Percentiles rank a stretch among this genome's conserved stretches.
These are phyloP conservation scores for Archaeoteleia sp. DNA, from an alignment of 2,888 invertebrate species.

Conservation along the genomic window DNA sequence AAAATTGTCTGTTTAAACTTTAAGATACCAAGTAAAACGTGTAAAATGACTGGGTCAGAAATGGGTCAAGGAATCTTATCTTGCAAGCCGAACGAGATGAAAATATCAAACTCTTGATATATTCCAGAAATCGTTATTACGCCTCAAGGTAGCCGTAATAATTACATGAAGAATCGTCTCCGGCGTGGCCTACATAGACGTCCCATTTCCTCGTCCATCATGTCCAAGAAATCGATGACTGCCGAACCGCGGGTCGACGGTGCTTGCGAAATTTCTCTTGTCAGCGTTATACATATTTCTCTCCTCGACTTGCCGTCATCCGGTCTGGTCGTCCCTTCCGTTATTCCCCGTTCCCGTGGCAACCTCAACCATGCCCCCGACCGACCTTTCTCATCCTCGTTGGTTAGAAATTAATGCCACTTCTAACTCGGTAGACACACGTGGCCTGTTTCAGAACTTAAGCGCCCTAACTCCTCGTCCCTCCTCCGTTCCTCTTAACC, in stretches of 20 bases:
- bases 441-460: conserved; percentile 64
- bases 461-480: conserved; percentile 41
- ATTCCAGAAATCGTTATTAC: conserved; percentile 41
- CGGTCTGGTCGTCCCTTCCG: conserved; percentile 33
- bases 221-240: conserved; percentile 42
- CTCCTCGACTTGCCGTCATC: conserved; percentile 35
- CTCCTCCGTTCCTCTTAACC: background rate
- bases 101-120: too few species aligned
- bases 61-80: too few species aligned
- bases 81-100: too few species aligned
- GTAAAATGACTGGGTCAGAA: too few species aligned
- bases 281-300: conserved; percentile 35
- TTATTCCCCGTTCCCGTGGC: background rate
- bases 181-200: conserved; percentile 19
- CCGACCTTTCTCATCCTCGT: conserved; percentile 37
- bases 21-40: too few species aligned
- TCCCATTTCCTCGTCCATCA: conserved; percentile 40
- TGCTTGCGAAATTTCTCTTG: conserved; percentile 42
- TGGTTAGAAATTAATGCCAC: conserved; percentile 65
- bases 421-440: conserved; percentile 63
- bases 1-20: too few species aligned
- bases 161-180: conserved; percentile 41
- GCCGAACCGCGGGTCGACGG: too few species aligned
- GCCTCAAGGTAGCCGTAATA: conserved; percentile 39
- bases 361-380: conserved; percentile 9